Percentiles rank a stretch among this genome's conserved stretches.
Conservation (phyloP, 2,888 invertebrate species). For the Nomada ferruginata region DNA sequence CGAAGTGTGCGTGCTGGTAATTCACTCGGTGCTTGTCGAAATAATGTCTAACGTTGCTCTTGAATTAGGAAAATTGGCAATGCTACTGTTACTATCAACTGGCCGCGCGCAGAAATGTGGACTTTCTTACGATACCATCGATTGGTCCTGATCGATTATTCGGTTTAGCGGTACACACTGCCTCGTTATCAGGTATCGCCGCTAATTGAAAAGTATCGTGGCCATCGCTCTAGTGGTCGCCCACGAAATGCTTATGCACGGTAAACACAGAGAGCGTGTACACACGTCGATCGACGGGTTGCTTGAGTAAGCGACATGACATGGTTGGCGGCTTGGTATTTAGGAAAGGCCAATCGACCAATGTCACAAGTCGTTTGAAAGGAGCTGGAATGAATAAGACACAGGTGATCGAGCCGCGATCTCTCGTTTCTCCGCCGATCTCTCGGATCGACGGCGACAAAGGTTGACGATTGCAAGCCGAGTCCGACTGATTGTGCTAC, state of each 20-base stretch:
- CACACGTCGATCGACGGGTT: constrained; percentile 61
- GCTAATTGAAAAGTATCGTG: background rate
- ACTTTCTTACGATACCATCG: too few species aligned
- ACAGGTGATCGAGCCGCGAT: constrained; percentile 66
- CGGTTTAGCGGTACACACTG: too few species aligned
- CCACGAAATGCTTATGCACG: constrained; percentile 49
- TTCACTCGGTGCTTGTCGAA: too few species aligned
- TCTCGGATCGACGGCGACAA: constrained; percentile 57
- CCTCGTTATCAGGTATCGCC: too few species aligned
- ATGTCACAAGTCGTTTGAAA: constrained; percentile 84
- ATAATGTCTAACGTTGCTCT: too few species aligned
- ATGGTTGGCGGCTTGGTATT: constrained; percentile 83
- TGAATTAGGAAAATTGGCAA: too few species aligned
- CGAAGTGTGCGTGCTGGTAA: too few species aligned
- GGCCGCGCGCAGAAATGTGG: too few species aligned
- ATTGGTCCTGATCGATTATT: too few species aligned
- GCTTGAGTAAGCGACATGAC: constrained; percentile 79
- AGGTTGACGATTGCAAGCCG: constrained; percentile 57
- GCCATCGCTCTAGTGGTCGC: constrained; percentile 27
- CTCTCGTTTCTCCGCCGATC: constrained; percentile 45
- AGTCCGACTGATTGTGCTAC: constrained; percentile 49
- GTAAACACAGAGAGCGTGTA: constrained; percentile 45
- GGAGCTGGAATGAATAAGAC: constrained; percentile 78
- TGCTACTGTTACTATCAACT: too few species aligned
- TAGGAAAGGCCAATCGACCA: constrained; percentile 83